These are phyloP conservation scores for Meteorus cinctellus DNA, from an alignment of 2,888 invertebrate genomes.

Conservation along the genomic window DNA sequence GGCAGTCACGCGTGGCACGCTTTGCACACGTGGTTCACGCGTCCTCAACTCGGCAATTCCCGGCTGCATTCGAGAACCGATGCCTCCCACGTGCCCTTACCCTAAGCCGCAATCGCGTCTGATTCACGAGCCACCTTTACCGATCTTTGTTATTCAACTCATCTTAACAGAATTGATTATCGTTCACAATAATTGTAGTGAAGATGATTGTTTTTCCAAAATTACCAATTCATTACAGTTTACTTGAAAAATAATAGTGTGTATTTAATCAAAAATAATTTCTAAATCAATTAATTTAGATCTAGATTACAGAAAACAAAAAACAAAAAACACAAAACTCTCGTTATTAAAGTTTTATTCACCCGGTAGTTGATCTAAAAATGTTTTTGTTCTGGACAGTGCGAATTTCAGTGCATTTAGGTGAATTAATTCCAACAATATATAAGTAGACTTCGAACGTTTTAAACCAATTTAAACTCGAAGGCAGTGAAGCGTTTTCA, in stretches of 20 bases:
- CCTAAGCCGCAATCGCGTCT: constrained; percentile 55
- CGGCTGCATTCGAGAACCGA: constrained; percentile 63
- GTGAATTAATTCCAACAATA: constrained; percentile 49
- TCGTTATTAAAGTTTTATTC: background rate
- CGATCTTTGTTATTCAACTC: constrained; percentile 45
- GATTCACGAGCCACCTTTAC: constrained; percentile 43
- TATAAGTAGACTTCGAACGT: constrained; percentile 43
- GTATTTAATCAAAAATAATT: background rate
- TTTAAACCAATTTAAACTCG: constrained; percentile 25
- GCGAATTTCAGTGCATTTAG: constrained; percentile 24
- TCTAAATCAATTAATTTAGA: background rate
- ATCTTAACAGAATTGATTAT: too few species aligned
- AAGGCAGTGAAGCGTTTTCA: constrained; percentile 12
- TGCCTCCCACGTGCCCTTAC: constrained; percentile 68
- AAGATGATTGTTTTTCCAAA: background rate
- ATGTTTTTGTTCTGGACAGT: background rate
- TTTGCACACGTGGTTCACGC: constrained; percentile 70
- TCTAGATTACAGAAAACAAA: background rate
- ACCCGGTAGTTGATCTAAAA: background rate
- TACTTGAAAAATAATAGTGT: background rate
- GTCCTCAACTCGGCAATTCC: constrained; percentile 58
- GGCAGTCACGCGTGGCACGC: constrained; percentile 71
- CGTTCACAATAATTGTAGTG: background rate
- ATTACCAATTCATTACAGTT: background rate
- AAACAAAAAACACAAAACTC: background rate